Base-by-base conservation (phyloP, 1,140 invertebrate genomes). In the Dreissena rostriformis region DNA sequence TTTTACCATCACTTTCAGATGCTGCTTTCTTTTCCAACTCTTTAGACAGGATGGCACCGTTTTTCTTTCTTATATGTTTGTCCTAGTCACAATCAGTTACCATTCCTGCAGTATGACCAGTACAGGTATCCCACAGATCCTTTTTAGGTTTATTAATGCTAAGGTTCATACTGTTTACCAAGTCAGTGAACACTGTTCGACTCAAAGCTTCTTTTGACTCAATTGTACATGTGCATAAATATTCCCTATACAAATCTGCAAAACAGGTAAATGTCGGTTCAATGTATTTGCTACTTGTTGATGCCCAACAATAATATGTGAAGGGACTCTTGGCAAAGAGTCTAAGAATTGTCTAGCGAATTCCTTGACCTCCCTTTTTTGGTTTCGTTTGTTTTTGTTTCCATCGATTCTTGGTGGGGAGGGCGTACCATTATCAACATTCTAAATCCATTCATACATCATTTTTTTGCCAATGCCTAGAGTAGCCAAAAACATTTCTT, bases 51-150 rank as follows among this genome's bases (percentile, higher is more conserved):
- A 55, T 72, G 28, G 68, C 67, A 63, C 12, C 76, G 24, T 53
- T 53, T 67, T 81, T 66, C 68, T 52, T 71, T 85, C 17, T 22
- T 8, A 72, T 17, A 55, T 82, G 84, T n/a, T 61, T 26, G 5
- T 17, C 14, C 39, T 81, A 82, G 24, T 63, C 73, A 15, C 49
- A 53, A 65, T 86, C 77, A 22, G 22, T 55, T 12, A 86, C 49
- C 51, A 68, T 81, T 68, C 79, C 68, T 22, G 72, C 52, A 29
- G 74, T 66, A 68, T 82, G 51, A 1, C 19, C 71, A 75, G 71
- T 75, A 51, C 84, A 85, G 5, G 52, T 71, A 66, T 85, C 55
- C 29, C 84, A 85, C 51, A 66, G n/a, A 70, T 85, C 78, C 61
- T 85, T 85, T 19, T 70, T 26, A 17, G 84, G 82, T 6, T 53